phyloP scores from a whole-genome alignment of 2,797 vertebrate genomes.

The Vultur gryphus region DNA sequence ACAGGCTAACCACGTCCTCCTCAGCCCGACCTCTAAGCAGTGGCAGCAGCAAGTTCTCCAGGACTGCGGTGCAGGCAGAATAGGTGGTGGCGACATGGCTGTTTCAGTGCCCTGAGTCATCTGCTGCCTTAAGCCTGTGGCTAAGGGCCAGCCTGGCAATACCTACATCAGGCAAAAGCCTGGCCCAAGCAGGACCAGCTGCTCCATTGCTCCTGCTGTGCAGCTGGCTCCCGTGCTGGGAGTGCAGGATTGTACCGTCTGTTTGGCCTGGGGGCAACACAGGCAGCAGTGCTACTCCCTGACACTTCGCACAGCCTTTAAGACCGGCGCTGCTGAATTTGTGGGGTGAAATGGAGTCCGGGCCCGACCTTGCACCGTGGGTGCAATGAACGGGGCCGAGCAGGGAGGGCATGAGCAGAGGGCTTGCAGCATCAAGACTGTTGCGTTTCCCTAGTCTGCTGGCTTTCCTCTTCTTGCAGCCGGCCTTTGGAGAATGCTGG shows the following conservation, averaged over 20 bases:
- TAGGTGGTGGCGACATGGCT: background rate
- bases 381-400: background rate
- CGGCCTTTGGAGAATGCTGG: background rate
- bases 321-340: accelerated
- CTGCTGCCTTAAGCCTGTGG: background rate
- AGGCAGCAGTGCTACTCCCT: accelerated
- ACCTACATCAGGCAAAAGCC: background rate
- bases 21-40: background rate
- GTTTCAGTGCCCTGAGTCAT: background rate
- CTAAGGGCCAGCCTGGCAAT: background rate
- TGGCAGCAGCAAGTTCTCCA: background rate
- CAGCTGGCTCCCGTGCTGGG: accelerated
- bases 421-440: background rate
- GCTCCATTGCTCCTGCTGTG: background rate
- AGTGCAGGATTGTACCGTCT: background rate
- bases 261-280: background rate
- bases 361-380: accelerated
- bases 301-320: background rate
- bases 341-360: background rate
- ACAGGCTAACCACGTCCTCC: background rate
- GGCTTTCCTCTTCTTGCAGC: background rate
- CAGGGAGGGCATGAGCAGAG: accelerated
- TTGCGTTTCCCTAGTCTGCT: background rate
- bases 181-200: background rate
- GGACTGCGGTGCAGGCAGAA: background rate